Evolutionary conservation across 37 sponge, comb jelly and placozoan genomes (phyloP).

Genomic region (Ephydatia muelleri): DNA sequence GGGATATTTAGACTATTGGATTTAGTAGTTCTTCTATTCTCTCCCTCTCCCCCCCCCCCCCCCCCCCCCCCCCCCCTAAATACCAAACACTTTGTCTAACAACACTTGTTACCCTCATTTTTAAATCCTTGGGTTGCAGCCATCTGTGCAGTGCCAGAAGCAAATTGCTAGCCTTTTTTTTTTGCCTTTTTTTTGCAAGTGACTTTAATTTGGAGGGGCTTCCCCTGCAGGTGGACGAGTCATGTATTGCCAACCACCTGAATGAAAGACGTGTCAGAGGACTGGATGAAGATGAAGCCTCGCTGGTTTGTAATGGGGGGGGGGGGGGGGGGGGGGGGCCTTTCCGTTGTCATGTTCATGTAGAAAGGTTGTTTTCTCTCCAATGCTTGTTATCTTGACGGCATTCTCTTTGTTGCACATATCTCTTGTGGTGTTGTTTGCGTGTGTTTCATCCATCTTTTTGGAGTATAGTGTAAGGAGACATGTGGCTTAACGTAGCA

Average conservation of each 20-base stretch:
- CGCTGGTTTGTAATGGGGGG: neutral
- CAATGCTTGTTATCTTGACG: neutral
- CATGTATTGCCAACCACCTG: slow-evolving; percentile 67
- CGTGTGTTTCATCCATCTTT: too few relatives aligned
- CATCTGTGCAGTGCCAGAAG: neutral
- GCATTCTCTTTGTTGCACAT: neutral
- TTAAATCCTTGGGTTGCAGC: neutral
- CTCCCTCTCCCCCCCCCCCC: neutral
- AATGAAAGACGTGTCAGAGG: slow-evolving; percentile 70
- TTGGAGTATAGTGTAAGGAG: too few relatives aligned
- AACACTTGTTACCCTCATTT: neutral
- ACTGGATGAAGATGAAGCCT: slow-evolving; percentile 31
- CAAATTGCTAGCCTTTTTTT: too few relatives aligned
- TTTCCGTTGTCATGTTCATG: neutral
- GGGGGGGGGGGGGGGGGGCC: too few relatives aligned
- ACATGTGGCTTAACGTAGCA: too few relatives aligned
- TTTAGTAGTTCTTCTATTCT: neutral
- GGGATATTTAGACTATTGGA: neutral
- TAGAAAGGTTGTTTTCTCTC: neutral
- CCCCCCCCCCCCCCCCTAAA: neutral
- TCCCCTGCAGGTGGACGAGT: slow-evolving; percentile 75
- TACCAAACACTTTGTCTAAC: neutral
- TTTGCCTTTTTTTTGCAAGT: neutral
- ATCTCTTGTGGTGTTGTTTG: neutral
- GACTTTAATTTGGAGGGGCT: neutral